Conservation (phyloP, 2,797 vertebrate genomes). For the Pteropus rufus region DNA sequence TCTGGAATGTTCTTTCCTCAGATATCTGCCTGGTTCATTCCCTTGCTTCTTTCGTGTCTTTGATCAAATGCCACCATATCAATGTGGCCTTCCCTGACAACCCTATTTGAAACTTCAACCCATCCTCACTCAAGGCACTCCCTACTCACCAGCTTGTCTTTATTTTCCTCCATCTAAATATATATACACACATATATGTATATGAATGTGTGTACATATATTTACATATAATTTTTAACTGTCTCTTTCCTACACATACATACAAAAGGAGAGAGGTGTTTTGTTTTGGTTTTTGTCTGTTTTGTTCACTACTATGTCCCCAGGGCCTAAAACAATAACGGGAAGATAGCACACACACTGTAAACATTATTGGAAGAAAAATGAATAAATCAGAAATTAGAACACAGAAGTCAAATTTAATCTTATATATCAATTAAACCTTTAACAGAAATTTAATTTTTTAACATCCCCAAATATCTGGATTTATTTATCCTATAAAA, state of each 20-base stretch:
- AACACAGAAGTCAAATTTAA: background rate
- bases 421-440: background rate
- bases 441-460: slow-evolving; percentile 29
- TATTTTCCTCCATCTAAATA: background rate
- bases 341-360: background rate
- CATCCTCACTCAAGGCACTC: background rate
- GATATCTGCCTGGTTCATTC: background rate
- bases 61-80: background rate
- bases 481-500: background rate
- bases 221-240: background rate
- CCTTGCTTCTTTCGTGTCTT: background rate
- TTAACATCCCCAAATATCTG: background rate
- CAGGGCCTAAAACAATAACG: background rate
- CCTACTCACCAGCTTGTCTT: background rate
- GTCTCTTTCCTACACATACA: background rate
- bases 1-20: background rate
- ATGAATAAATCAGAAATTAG: background rate
- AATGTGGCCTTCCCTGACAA: background rate
- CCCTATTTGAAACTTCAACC: background rate
- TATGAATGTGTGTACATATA: background rate
- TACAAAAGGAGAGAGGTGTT: background rate
- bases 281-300: background rate
- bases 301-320: background rate
- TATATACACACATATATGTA: background rate
- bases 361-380: background rate